Evolutionary conservation across 2,113 vertebrate genomes (phyloP), one percentile per base, ranked within the genome.

Genomic region (Zosterops hypoxanthus): DNA sequence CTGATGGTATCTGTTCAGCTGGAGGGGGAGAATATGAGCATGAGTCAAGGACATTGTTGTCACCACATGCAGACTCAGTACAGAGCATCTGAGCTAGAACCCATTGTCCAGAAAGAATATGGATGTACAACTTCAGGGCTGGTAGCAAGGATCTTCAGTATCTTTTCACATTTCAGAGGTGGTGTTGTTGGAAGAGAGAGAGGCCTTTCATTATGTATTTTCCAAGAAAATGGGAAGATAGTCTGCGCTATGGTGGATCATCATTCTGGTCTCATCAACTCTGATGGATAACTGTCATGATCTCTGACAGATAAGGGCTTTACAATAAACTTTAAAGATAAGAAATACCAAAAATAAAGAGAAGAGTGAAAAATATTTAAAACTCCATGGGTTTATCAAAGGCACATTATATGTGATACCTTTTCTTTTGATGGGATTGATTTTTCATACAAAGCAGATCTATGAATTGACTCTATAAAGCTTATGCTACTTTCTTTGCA

Each of bases 41-140:
- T 1, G 4, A 76, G 33, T 23, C 44, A 73, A 25, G 0, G 0
- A 14, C 47, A 16, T 19, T 13, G 23, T 2, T 34, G 29, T 17
- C 50, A 52, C 18, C 1, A 0, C 5, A 46, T 33, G 23, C 46
- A 56, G 46, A 52, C 20, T 69, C 68, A 24, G 31, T 6, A 19
- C 49, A 11, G 53, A 83, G 36, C 22, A 33, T 28, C 15, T 39
- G 12, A 25, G 11, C 44, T 82, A 55, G 18, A 86, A 24, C 5
- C 4, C 28, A 14, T 12, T 0, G 0, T 70, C n/a, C 31, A 66
- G 31, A 36, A 52, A 61, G 23, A 68, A 42, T 29, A 52, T 0
- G 2, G 33, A 52, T 52, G 5, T 59, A 11, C 24, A 78, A 9
- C 18, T 81, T 34, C 44, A 60, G 24, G 8, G 29, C 33, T 31